Percentiles rank a stretch among this genome's conserved stretches.
Evolutionary conservation across 2,888 invertebrate species (phyloP).

Genomic region (Marronus borbonicus): DNA sequence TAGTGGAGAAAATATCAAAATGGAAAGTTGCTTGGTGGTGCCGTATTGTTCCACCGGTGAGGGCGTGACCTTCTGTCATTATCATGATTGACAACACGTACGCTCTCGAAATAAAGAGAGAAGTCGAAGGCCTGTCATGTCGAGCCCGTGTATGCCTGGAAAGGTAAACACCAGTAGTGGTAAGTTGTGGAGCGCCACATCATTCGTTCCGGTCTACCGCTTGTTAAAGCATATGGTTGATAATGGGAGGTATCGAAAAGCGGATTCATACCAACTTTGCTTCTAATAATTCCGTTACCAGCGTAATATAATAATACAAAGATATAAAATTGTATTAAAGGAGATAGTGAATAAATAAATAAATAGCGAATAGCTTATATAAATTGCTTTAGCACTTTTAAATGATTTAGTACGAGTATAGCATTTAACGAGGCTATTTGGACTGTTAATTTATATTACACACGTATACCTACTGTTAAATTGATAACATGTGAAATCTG

Average conservation of each 20-base stretch:
- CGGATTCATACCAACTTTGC: too few species aligned
- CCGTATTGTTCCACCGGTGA: neutral
- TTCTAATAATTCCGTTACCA: too few species aligned
- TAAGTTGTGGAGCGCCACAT: neutral
- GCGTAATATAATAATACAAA: too few species aligned
- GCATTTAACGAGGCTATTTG: too few species aligned
- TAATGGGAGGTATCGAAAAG: neutral
- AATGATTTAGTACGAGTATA: too few species aligned
- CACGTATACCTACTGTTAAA: too few species aligned
- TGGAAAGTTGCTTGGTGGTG: neutral
- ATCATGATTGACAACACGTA: conserved; percentile 28
- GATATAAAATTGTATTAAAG: neutral
- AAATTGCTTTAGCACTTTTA: too few species aligned
- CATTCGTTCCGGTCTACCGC: conserved; percentile 29
- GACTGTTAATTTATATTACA: too few species aligned
- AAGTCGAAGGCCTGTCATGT: conserved; percentile 15
- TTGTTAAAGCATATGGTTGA: conserved; percentile 13
- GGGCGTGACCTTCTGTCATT: conserved; percentile 36
- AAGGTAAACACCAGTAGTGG: conserved; percentile 24
- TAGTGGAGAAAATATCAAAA: neutral
- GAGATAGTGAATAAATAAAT: too few species aligned
- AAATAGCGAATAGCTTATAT: too few species aligned
- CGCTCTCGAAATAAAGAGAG: conserved; percentile 1
- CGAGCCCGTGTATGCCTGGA: neutral
- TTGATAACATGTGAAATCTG: too few species aligned